Evolutionary conservation across 2,888 invertebrate genomes (phyloP).

Genomic region (Machimus atricapillus): DNA sequence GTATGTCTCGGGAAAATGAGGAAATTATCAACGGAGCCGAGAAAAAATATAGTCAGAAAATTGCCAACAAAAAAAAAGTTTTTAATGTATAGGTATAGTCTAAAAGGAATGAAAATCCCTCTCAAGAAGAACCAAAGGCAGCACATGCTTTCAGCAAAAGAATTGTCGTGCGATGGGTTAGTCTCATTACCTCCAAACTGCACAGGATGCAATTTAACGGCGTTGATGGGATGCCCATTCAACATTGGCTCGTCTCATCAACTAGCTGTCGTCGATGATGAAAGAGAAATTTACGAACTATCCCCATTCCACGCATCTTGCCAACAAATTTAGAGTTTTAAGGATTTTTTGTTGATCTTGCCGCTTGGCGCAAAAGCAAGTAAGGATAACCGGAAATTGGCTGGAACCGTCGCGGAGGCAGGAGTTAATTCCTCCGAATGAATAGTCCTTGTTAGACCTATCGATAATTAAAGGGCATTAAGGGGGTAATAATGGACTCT

Average conservation of each 20-base stretch:
- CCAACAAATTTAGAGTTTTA: neutral
- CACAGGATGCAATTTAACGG: conserved; percentile 13
- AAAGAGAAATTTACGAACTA: neutral
- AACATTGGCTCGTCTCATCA: neutral
- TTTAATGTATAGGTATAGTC: conserved; percentile 19
- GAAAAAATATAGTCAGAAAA: neutral
- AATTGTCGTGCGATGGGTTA: conserved; percentile 6
- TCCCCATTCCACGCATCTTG: neutral
- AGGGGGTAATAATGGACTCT: conserved; percentile 4
- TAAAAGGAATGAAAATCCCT: neutral
- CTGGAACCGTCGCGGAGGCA: neutral
- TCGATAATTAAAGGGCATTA: conserved; percentile 16
- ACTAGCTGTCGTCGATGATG: conserved; percentile 19
- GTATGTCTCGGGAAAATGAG: neutral
- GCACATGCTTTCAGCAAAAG: conserved; percentile 16
- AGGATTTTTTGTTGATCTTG: neutral
- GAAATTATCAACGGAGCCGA: neutral
- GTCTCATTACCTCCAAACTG: neutral
- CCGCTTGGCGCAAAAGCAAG: neutral
- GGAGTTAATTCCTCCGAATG: neutral
- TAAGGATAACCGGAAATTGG: conserved; percentile 1
- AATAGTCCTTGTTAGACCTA: conserved; percentile 6
- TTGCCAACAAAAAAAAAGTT: conserved; percentile 19
- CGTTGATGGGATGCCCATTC: neutral
- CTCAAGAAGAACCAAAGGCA: neutral